Conservation (phyloP, 2,797 vertebrate species). For the Sebastes oblongus region DNA sequence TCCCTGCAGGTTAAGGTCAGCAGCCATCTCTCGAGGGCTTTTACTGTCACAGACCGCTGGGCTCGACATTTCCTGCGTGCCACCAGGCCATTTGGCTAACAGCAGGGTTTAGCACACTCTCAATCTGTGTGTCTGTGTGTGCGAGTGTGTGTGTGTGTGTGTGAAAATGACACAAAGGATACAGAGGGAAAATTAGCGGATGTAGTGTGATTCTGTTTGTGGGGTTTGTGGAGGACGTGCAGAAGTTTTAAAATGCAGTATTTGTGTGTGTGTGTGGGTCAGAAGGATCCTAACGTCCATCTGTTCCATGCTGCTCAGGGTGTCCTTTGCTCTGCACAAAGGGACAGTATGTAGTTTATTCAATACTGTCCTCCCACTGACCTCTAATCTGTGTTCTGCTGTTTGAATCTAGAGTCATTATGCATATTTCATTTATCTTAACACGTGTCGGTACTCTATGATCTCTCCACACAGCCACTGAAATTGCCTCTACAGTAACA, state of each 20-base stretch:
- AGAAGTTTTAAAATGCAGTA: neutral
- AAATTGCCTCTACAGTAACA: neutral
- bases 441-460: neutral
- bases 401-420: neutral
- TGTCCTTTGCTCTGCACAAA: slow-evolving; percentile 22
- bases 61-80: slow-evolving; percentile 53
- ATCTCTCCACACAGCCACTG: neutral
- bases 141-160: neutral
- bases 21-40: slow-evolving; percentile 51
- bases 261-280: neutral
- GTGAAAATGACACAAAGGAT: neutral
- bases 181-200: neutral
- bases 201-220: slow-evolving; percentile 7
- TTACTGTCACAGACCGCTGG: slow-evolving; percentile 66
- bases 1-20: slow-evolving; percentile 66
- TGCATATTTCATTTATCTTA: neutral
- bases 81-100: slow-evolving; percentile 67
- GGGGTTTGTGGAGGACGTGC: neutral
- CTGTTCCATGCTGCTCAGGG: slow-evolving; percentile 25
- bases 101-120: slow-evolving; percentile 52
- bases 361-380: neutral
- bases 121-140: slow-evolving; percentile 9
- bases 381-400: slow-evolving; percentile 19
- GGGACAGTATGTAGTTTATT: slow-evolving; percentile 7
- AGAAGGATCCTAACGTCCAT: neutral